Evolutionary conservation across 2,888 invertebrate genomes (phyloP), one percentile per base, ranked within the genome.

Genomic region (Ischnus inquisitorius): DNA sequence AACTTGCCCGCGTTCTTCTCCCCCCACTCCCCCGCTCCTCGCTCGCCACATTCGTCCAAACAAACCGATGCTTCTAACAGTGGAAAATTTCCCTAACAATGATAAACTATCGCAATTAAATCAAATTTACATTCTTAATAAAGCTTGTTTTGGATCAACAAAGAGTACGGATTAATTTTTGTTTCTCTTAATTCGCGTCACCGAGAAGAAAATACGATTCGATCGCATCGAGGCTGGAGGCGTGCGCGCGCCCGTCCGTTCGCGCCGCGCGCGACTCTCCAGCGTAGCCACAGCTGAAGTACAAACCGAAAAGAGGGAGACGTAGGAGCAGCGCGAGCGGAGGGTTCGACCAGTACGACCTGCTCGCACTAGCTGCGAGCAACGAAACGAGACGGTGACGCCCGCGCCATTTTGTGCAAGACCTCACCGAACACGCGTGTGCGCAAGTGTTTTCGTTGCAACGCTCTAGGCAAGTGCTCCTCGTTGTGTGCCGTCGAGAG

Each of bases 391-490:
- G 69, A 57, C 74, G 62, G 72, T 80, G 83, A 78, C 69, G 84
- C 69, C 74, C 84, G 74, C 84, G 81, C 81, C 84, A 81, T 84
- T 84, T 84, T 84, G 81, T 81, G 57, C 74, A 25, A 71, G 46
- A 22, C 22, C 16, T 48, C 54, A 68, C 60, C 74, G 68, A 84
- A 68, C 85, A 87, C 88, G 86, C 84, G 87, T 82, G 87, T 83
- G 83, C 79, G 28, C 46, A 54, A 76, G 74, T 79, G 79, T 74
- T 72, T 54, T 34, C 62, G 48, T 67, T 76, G 14, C 77, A 74
- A 84, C 79, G 79, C 88, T 77, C 87, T n/a, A n/a, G 34, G 19
- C 34, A 1, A 48, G 19, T 54, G 62, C 34, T 25, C 43, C 34
- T 34, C 8, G 34, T 34, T 57, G 77, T 68, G 72, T 67, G 22